Percentiles rank a stretch among this genome's conserved stretches.
These are phyloP conservation scores for Drosophila nikananu DNA, from an alignment of 1,140 invertebrate species.

Conservation along the genomic window DNA sequence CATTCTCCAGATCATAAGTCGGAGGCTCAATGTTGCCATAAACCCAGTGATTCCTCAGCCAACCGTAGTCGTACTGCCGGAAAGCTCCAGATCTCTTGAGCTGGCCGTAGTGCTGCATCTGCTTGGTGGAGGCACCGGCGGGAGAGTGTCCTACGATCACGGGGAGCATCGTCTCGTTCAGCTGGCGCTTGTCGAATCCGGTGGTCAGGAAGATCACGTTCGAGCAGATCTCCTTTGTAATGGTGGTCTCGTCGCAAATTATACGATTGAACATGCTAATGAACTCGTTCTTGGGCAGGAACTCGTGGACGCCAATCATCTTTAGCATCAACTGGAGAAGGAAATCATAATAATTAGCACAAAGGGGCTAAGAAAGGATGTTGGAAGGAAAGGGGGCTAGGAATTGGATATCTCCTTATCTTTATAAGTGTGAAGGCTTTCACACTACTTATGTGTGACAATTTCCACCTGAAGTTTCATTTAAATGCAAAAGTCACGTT, in stretches of 20 bases:
- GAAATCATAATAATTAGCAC: neutral
- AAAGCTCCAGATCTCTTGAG: slow-evolving; percentile 86
- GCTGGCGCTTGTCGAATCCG: slow-evolving; percentile 87
- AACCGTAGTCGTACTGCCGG: slow-evolving; percentile 86
- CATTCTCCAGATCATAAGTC: slow-evolving; percentile 87
- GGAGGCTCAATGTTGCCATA: slow-evolving; percentile 87
- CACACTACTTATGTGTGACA: neutral
- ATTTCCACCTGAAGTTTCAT: neutral
- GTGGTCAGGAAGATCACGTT: slow-evolving; percentile 87
- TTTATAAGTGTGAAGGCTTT: neutral
- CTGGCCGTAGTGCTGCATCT: slow-evolving; percentile 91
- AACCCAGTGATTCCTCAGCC: slow-evolving; percentile 80
- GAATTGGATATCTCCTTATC: neutral
- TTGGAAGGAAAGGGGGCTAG: neutral
- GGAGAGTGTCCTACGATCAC: slow-evolving; percentile 92
- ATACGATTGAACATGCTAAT: slow-evolving; percentile 80
- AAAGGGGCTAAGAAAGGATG: neutral
- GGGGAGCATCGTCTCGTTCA: slow-evolving; percentile 88
- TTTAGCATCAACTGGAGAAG: slow-evolving; percentile 64
- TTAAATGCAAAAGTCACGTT: neutral
- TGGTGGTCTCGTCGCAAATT: slow-evolving; percentile 85
- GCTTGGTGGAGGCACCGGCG: slow-evolving; percentile 91
- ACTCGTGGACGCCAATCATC: slow-evolving; percentile 87
- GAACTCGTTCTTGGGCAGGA: slow-evolving; percentile 86
- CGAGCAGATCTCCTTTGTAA: slow-evolving; percentile 86